Percentiles rank a stretch among this genome's conserved stretches.
phyloP scores from a whole-genome alignment of 2,797 vertebrate genomes.

The Danio aesculapii region DNA sequence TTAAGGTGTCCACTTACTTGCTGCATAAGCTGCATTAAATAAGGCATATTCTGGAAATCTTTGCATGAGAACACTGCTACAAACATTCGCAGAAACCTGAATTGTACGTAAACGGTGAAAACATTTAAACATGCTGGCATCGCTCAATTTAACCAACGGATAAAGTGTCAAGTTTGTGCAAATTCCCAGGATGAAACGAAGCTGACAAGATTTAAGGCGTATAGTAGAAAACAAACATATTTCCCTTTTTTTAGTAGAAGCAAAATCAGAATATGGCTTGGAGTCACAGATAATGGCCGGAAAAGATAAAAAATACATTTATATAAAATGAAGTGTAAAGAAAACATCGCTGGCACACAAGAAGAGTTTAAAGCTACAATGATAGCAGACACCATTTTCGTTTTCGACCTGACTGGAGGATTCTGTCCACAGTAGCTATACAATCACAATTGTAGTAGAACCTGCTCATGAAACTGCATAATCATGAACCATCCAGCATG shows the following conservation, averaged over 20 bases:
- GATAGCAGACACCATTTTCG: background rate
- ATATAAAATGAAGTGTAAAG: slow-evolving; percentile 9
- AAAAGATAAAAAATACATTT: slow-evolving; percentile 8
- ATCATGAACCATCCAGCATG: slow-evolving; percentile 50
- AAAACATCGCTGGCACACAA: background rate
- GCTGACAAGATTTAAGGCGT: background rate
- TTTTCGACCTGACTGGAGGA: background rate
- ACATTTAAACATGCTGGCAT: background rate
- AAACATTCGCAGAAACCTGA: slow-evolving; percentile 31
- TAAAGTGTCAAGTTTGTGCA: slow-evolving; percentile 9
- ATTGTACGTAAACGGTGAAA: background rate
- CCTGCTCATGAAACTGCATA: slow-evolving; percentile 59
- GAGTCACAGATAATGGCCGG: background rate
- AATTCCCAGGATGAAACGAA: background rate
- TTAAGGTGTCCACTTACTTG: background rate
- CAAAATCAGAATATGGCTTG: slow-evolving; percentile 21
- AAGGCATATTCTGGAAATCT: slow-evolving; percentile 57
- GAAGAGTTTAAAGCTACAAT: background rate
- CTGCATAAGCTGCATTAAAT: slow-evolving; percentile 45
- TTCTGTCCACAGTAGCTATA: slow-evolving; percentile 23
- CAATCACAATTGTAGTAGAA: background rate
- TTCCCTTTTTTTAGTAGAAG: slow-evolving; percentile 32
- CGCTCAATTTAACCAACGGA: background rate
- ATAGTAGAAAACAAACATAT: background rate
- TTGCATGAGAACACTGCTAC: slow-evolving; percentile 1